phyloP scores from a whole-genome alignment of 2,113 vertebrate species.

The Cisticola juncidis region DNA sequence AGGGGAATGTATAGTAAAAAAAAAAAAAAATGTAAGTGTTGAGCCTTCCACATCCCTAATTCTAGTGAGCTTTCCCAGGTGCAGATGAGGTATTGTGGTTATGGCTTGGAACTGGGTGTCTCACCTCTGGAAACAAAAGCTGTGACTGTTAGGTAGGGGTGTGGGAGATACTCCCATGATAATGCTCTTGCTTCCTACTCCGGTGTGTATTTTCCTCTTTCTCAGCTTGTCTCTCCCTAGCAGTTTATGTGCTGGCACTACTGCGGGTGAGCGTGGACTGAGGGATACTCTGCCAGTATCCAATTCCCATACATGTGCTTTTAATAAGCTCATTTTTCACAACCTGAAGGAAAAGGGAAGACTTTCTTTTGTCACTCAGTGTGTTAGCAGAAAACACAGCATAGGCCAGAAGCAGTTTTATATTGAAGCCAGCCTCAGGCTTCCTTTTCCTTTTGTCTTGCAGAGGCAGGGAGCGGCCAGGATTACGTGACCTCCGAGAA shows the following conservation, averaged over 20 bases:
- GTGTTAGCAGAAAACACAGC: background rate
- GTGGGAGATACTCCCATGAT: background rate
- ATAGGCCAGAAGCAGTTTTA: background rate
- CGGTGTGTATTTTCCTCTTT: background rate
- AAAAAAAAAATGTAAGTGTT: background rate
- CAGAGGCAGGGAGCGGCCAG: constrained; percentile 87
- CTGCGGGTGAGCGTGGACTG: fast-evolving
- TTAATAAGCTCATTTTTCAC: background rate
- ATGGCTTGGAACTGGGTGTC: background rate
- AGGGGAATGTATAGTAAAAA: background rate
- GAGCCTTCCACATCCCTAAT: background rate
- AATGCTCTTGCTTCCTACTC: background rate
- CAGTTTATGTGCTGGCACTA: background rate
- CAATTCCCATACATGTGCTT: background rate
- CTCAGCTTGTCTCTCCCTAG: background rate
- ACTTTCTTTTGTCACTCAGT: background rate
- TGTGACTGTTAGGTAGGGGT: background rate
- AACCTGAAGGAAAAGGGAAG: background rate
- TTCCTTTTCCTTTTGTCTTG: background rate
- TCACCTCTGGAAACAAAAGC: background rate
- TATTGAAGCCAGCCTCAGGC: background rate
- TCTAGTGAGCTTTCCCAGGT: background rate
- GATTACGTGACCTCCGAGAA: constrained; percentile 91
- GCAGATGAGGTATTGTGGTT: background rate
- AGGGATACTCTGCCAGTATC: background rate